phyloP scores from a whole-genome alignment of 2,888 invertebrate genomes.

The Oscheius sp. region DNA sequence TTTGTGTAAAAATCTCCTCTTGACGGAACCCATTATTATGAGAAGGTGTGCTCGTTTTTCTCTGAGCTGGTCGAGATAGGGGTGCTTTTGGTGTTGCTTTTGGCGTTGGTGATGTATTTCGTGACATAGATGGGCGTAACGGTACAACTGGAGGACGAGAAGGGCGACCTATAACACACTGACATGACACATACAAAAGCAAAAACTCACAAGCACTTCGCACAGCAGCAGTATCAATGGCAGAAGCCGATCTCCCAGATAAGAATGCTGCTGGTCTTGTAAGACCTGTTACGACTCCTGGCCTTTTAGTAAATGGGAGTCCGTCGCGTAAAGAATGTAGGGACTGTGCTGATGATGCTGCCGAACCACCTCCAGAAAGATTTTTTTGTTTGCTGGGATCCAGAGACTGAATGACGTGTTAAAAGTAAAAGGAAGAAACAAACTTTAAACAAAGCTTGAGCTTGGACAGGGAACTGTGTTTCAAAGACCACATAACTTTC shows the following conservation, averaged over 20 bases:
- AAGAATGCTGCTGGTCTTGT: conserved; percentile 31
- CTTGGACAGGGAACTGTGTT: conserved; percentile 39
- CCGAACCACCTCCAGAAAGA: conserved; percentile 77
- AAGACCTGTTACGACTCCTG: conserved; percentile 1
- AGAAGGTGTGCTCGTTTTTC: not conserved
- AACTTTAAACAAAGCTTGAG: conserved; percentile 49
- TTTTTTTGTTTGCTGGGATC: conserved; percentile 82
- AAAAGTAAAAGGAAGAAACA: not conserved
- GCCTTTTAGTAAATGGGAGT: conserved; percentile 26
- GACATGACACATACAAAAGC: not conserved
- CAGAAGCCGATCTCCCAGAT: conserved; percentile 32
- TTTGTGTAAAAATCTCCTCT: conserved; percentile 21
- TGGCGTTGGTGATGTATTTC: conserved; percentile 11
- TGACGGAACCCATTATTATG: conserved; percentile 16
- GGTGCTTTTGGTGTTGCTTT: not conserved
- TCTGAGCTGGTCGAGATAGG: not conserved
- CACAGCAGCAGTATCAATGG: conserved; percentile 23
- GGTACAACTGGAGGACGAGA: not conserved
- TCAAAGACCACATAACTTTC: conserved; percentile 69
- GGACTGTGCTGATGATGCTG: conserved; percentile 70
- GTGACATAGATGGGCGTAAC: not conserved
- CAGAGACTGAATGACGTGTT: conserved; percentile 76
- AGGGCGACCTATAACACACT: not conserved
- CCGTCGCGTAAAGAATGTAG: conserved; percentile 43
- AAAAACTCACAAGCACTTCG: conserved; percentile 2